Evolutionary conservation across 2,888 invertebrate species (phyloP), one percentile per base, ranked within the genome.

Genomic region (Ariolimax columbianus): DNA sequence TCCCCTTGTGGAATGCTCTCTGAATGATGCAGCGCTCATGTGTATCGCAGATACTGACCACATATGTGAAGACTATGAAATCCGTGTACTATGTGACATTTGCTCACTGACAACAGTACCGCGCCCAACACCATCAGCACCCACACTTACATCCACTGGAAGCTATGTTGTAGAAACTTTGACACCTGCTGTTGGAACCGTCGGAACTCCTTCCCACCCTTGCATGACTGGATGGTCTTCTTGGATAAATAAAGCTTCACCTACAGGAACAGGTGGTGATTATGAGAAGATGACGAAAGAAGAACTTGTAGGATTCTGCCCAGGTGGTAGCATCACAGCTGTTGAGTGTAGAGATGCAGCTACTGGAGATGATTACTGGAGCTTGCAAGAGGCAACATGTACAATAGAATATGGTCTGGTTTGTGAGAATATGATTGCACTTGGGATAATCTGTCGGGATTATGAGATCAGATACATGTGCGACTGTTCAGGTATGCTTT

Each of bases 371-470:
- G 89, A 88, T 40, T 88, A 85, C 68, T 89, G 89, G 19, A 89
- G 90, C n/a, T 75, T 89, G 75, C 85, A 89, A 33, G 88, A 89
- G 23, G 87, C 88, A 83, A 88, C 87, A 55, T 93, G 93, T 86
- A 89, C 91, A 78, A 92, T 97, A 84, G 96, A 96, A 89, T 95
- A 95, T 17, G 97, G 97, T 0, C 95, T 97, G 0, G 93, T 96
- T 4, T 98, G 97, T 92, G 89, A 90, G 33, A 91, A 90, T 80
- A 79, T 82, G 77, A 89, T 90, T 38, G 79, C 90, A 23, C 77
- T 51, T 78, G 84, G 79, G 23, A 38, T 84, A 40, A 73, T 72
- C 17, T 93, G 93, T 86, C 85, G 87, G n/a, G 92, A 93, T 86
- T 93, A 92, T 88, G 91, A 92, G 88, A 89, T 93, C 78, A 90